Base-by-base conservation (phyloP, 2,113 vertebrate genomes). In the Hemiprocne comata region DNA sequence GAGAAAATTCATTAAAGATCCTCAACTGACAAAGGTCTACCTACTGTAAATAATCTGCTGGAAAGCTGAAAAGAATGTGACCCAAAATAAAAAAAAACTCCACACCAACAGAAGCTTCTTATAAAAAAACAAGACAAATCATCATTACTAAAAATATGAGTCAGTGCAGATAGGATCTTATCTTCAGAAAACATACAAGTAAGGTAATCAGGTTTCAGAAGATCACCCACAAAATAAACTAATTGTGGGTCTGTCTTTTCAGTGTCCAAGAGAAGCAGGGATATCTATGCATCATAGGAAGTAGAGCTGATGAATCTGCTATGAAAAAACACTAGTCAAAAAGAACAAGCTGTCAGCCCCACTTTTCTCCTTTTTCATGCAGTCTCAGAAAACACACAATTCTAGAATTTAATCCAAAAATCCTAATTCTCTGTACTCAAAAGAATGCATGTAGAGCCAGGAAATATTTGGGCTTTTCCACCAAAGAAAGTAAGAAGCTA, bases 151-250 rank as follows among this genome's bases (percentile, higher is more conserved):
- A 94, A 94, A 48, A 61, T 28, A 40, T 23, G 31, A 85, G 64
- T 76, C 78, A 66, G n/a, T 62, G 28, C 12, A 89, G 74, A 93
- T 21, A 89, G 50, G 20, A 73, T 51, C 54, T 94, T 85, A 84
- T 92, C 77, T 87, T 85, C 61, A 78, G 69, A 94, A 82, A 89
- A 82, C 70, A 94, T 9, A 72, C 20, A 17, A 93, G 44, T 48
- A 81, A 54, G n/a, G 54, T 69, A 87, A 91, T 73, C 51, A 65
- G 28, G 55, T 79, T 91, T 79, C 54, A 95, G 70, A 94, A 74
- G 40, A 91, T 28, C 58, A 84, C 11, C 62, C 36, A 83, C 13
- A 42, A 60, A 76, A 62, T 26, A 80, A 62, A 33, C 7, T 23
- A 69, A 85, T 23, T 44, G 28, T 18, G 24, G 10, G 17, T 50